Conservation (phyloP, 2,113 vertebrate genomes). For the Mesembrinibis cayennensis region DNA sequence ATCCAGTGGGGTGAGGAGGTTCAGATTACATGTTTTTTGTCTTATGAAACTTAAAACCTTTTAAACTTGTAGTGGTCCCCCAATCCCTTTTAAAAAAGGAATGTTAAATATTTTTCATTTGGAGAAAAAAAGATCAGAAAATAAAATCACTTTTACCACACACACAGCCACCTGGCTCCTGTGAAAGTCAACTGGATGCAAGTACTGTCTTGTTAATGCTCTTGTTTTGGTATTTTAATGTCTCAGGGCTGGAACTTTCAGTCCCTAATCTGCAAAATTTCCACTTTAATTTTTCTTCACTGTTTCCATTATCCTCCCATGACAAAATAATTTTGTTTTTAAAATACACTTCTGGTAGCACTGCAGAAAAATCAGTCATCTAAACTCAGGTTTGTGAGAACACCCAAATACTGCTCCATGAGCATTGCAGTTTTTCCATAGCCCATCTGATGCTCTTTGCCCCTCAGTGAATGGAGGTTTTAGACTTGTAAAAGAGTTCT, state of each 20-base stretch:
- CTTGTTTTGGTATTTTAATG: not conserved
- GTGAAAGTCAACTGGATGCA: not conserved
- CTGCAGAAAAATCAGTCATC: not conserved
- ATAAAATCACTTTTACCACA: not conserved
- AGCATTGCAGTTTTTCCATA: not conserved
- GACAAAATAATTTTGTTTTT: not conserved
- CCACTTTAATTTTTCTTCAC: not conserved
- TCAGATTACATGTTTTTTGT: constrained; percentile 20
- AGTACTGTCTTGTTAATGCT: not conserved
- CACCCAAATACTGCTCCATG: not conserved
- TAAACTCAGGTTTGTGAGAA: not conserved
- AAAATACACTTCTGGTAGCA: not conserved
- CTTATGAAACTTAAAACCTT: constrained; percentile 37
- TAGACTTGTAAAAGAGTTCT: not conserved
- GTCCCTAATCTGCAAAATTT: not conserved
- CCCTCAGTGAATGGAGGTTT: not conserved
- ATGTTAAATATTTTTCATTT: not conserved
- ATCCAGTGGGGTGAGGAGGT: not conserved
- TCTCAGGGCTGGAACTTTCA: not conserved
- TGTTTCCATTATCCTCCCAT: not conserved
- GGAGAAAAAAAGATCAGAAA: not conserved
- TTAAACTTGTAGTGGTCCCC: not conserved
- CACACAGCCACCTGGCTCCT: not conserved
- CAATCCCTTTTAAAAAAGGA: not conserved
- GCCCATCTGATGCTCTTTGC: not conserved